A percentile compares a stretch with the other conserved stretches of the same genome.
Conservation (phyloP, 2,888 invertebrate genomes). For the Pseudococcus longispinus region DNA sequence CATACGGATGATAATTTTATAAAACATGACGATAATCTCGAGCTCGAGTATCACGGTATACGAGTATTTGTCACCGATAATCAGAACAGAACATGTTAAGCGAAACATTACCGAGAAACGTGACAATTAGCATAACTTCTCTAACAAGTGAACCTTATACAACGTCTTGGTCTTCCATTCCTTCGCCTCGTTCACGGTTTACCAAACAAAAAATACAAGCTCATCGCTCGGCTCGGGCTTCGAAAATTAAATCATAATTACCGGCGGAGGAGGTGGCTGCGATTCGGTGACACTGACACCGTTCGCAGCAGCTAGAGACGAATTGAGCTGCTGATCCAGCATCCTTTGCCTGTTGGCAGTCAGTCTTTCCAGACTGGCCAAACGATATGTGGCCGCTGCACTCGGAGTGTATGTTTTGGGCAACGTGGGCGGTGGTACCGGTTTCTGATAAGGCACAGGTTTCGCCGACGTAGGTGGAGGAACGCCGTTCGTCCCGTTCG, state of each 20-base stretch:
- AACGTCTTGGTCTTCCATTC: neutral
- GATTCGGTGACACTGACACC: constrained; percentile 61
- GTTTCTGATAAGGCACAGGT: constrained; percentile 71
- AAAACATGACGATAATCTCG: constrained; percentile 1
- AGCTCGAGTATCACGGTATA: neutral
- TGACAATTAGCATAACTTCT: constrained; percentile 26
- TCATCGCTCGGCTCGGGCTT: neutral
- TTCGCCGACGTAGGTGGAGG: constrained; percentile 72
- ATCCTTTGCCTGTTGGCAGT: constrained; percentile 79
- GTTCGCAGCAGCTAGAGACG: constrained; percentile 60
- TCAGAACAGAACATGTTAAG: neutral
- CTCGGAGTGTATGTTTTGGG: constrained; percentile 81
- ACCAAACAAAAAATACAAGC: neutral
- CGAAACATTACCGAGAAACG: constrained; percentile 26
- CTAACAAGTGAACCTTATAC: neutral
- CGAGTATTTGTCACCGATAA: neutral
- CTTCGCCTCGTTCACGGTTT: neutral
- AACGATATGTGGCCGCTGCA: constrained; percentile 75
- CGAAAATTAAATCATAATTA: neutral
- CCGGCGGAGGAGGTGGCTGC: constrained; percentile 23
- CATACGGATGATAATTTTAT: neutral
- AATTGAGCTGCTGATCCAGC: constrained; percentile 69
- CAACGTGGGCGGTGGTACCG: constrained; percentile 73
- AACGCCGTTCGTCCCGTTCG: constrained; percentile 57
- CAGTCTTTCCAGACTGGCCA: constrained; percentile 82